Percentiles rank a stretch among this genome's conserved stretches.
Conservation (phyloP, 2,888 invertebrate genomes). For the Resseliella maxima region DNA sequence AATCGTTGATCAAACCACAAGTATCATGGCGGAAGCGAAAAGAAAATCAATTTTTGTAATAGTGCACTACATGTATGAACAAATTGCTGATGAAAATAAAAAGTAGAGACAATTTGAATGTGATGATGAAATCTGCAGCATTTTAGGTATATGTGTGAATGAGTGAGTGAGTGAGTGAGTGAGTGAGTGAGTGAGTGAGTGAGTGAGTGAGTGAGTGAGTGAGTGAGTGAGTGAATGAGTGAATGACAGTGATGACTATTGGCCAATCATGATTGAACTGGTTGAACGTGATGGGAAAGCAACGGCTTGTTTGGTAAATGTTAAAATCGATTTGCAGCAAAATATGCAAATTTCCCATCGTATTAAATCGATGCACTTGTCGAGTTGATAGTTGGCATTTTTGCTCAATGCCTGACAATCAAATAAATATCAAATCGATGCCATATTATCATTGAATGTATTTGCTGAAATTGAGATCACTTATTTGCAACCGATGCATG, state of each 20-base stretch:
- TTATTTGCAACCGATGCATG: constrained; percentile 14
- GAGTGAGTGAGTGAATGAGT: no score
- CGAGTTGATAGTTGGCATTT: neutral
- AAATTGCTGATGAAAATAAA: no score
- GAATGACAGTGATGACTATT: neutral
- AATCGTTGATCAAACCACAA: no score
- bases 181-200: no score
- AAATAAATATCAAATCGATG: constrained; percentile 39
- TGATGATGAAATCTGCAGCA: no score
- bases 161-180: no score
- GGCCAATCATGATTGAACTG: neutral
- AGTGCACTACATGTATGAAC: no score
- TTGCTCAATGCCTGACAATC: neutral
- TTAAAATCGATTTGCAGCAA: constrained; percentile 25
- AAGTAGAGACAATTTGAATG: no score
- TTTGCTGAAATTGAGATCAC: constrained; percentile 2
- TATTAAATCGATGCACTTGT: neutral
- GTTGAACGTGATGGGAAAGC: neutral
- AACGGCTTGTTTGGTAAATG: neutral
- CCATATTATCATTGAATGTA: constrained; percentile 7
- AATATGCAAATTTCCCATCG: neutral
- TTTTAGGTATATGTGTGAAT: no score
- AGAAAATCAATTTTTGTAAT: no score
- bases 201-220: no score
- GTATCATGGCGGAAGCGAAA: no score